Base-by-base conservation (phyloP, 2,888 invertebrate genomes). In the Calliopum simillimum region DNA sequence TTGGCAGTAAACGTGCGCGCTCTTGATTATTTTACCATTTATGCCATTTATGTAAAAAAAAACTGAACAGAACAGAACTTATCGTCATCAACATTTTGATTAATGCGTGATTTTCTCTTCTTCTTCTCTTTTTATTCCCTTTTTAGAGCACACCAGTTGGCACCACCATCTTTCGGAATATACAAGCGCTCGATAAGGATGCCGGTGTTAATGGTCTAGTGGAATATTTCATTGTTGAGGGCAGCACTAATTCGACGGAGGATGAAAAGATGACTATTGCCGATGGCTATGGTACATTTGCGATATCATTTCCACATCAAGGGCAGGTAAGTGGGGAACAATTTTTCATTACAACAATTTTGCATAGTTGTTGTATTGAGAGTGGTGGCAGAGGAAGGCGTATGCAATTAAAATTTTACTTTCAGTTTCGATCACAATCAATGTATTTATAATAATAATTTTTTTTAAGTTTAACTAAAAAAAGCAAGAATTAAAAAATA, bases 201-300 rank as follows among this genome's bases (percentile, higher is more conserved):
- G 92, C 94, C 1, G 95, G 96, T 56, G 94, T 95, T 74, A 96
- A 96, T 83, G 95, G 95, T 56, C 89, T 95, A 56, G 91, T 96
- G 3, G 96, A 96, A 82, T 96, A 96, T 86, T 94, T 92, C 76
- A 91, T 96, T 74, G 89, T 94, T 72, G 91, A 93, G 77, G 92
- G 93, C 72, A 78, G 77, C 63, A 74, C 74, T 21, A 86, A 84
- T 73, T 76, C 79, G 51, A 87, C 86, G 14, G 87, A 88, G 71
- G 87, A 89, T 76, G 91, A 91, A 75, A 89, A 89, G 78, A 87
- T 91, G 77, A 90, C 89, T 70, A 90, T 90, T 59, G 91, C 90
- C 74, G 95, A 96, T 85, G 96, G 95, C 21, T 94, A 90, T 83
- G 92, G 93, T 53, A 92, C 90, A 82, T 96, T 96, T 87, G 89